Base-by-base conservation (phyloP, 2,113 vertebrate genomes). In the Halichoeres trimaculatus region DNA sequence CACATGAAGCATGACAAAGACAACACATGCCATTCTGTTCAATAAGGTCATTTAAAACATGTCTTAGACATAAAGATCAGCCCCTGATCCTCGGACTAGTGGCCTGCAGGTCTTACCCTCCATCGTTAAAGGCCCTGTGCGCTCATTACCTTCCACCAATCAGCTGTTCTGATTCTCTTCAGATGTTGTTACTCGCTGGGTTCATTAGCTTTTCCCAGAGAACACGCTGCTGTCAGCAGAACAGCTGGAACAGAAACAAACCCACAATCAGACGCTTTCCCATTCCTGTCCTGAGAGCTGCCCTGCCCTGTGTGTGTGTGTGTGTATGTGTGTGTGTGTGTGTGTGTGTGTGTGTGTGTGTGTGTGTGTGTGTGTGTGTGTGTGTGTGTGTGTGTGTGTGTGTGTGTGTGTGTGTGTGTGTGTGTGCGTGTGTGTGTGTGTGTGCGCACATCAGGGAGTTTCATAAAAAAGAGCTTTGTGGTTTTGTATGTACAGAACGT, bases 201-300 rank as follows among this genome's bases (percentile, higher is more conserved):
- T 43, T 16, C 12, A 8, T 52, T 30, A 40, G 47, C 30, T 79
- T 85, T 87, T 90, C 86, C 85, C 84, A 88, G 75, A 84, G 85
- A 85, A 83, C n/a, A 55, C 23, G 10, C 47, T 68, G 67, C 54
- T 80, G 65, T 70, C 70, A 78, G 66, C 56, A 62, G 66, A 83
- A 67, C 87, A 85, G 83, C 76, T 88, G 85, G 69, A 77, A n/a
- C 64, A 73, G 62, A 70, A 48, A 78, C 80, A 74, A 84, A 81
- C 43, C 57, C 78, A 65, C 69, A 69, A 22, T 73, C 83, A 85
- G 69, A 55, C 55, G 47, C 59, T 70, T 90, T 85, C 73, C 73
- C 80, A 82, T 51, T 72, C 16, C 41, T 17, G 13, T 43, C 41
- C 13, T 17, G 13, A 43, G 13, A 43, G 10, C 34, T 55, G 72